phyloP scores from a whole-genome alignment of 1,140 invertebrate species.

The Drosophila neocordata region DNA sequence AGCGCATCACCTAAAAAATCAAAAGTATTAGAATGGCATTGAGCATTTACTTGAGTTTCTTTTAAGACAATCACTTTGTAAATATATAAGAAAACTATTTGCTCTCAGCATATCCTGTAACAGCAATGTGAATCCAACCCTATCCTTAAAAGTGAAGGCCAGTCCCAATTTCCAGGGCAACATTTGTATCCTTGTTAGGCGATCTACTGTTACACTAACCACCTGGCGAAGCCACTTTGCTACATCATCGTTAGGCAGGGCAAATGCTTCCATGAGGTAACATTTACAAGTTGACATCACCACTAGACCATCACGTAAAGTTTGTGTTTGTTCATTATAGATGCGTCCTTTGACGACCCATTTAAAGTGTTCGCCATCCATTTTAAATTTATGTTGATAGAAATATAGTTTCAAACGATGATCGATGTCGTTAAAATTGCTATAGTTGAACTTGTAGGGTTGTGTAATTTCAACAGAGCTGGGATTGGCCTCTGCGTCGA shows the following conservation, averaged over 20 bases:
- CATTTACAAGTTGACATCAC: constrained; percentile 84
- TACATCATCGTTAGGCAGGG: constrained; percentile 82
- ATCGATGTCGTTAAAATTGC: constrained; percentile 84
- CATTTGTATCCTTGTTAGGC: constrained; percentile 54
- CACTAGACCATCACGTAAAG: constrained; percentile 83
- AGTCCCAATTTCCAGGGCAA: constrained; percentile 79
- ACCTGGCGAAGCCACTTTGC: constrained; percentile 73
- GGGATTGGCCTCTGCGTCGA: constrained; percentile 43
- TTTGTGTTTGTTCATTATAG: constrained; percentile 75
- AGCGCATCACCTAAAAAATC: constrained; percentile 76
- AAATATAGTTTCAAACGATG: constrained; percentile 85
- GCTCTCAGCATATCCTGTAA: constrained; percentile 72
- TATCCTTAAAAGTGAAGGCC: constrained; percentile 53
- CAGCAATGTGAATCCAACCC: constrained; percentile 63
- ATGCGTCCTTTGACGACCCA: constrained; percentile 84
- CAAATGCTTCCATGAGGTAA: constrained; percentile 84
- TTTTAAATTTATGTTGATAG: constrained; percentile 84
- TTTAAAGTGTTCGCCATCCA: constrained; percentile 84
- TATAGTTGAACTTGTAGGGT: constrained; percentile 85
- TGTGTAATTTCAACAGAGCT: constrained; percentile 11
- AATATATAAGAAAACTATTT: constrained; percentile 64
- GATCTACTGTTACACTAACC: constrained; percentile 52
- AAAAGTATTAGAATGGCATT: neutral
- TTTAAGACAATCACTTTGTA: constrained; percentile 53
- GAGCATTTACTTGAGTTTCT: neutral